Percentiles rank a stretch among this genome's conserved stretches.
Evolutionary conservation across 2,797 vertebrate species (phyloP).

Genomic region (Phataginus tetradactyla): DNA sequence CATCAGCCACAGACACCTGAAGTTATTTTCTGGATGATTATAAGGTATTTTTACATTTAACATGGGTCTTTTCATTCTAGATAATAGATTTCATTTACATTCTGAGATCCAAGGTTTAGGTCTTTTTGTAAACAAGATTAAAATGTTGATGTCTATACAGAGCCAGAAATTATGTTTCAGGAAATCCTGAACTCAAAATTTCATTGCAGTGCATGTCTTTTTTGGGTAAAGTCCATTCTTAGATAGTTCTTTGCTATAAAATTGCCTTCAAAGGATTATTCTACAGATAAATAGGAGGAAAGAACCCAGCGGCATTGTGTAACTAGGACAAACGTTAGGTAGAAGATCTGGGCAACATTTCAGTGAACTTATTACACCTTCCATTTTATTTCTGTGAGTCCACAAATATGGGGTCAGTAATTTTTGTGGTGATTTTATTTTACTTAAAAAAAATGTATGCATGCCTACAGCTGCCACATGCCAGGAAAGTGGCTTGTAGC

Average conservation of each 20-base stretch:
- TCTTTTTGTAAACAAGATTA: slow-evolving; percentile 35
- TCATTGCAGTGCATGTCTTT: neutral
- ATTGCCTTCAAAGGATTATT: slow-evolving; percentile 2
- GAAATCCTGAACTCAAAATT: neutral
- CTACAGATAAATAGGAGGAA: neutral
- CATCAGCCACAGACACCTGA: neutral
- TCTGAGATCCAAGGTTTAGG: neutral
- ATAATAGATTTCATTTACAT: neutral
- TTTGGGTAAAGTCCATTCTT: neutral
- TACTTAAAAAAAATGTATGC: neutral
- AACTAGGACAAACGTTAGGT: neutral
- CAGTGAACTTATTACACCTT: neutral
- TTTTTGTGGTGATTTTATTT: neutral
- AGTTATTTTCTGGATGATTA: slow-evolving; percentile 44
- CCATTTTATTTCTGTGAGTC: neutral
- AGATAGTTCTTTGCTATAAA: neutral
- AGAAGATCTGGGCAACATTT: neutral
- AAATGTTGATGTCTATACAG: neutral
- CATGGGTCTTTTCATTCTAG: neutral
- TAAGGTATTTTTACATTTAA: neutral
- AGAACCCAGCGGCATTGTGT: neutral
- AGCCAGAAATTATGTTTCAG: neutral
- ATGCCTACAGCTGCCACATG: neutral
- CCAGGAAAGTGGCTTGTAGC: neutral
- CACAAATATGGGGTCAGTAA: neutral